phyloP scores from a whole-genome alignment of 2,113 vertebrate species.

The Talpa occidentalis region DNA sequence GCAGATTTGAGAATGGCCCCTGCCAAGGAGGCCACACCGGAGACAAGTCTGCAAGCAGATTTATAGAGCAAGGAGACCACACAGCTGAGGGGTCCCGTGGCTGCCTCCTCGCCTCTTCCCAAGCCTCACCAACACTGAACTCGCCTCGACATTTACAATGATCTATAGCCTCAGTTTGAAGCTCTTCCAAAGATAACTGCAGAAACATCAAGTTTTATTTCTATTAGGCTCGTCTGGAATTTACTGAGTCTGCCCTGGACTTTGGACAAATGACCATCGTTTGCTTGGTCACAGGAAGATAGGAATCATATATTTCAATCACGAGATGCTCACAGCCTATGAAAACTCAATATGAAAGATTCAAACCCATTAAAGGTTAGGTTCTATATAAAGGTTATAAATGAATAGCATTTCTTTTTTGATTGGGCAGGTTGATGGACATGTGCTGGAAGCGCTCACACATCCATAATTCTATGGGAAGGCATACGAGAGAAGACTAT shows the following conservation, averaged over 20 bases:
- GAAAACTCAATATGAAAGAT: not conserved
- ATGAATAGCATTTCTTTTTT: not conserved
- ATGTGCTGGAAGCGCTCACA: not conserved
- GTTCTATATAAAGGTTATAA: not conserved
- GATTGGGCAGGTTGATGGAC: not conserved
- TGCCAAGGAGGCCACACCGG: constrained; percentile 63
- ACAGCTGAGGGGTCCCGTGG: constrained; percentile 21
- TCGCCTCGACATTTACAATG: constrained; percentile 65
- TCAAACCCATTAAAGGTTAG: not conserved
- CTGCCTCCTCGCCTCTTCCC: constrained; percentile 45
- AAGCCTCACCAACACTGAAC: constrained; percentile 46
- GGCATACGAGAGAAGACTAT: not conserved
- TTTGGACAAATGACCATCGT: constrained; percentile 56
- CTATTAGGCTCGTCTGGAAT: constrained; percentile 66
- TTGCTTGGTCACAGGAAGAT: constrained; percentile 4
- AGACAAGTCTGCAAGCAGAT: constrained; percentile 51
- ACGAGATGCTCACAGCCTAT: not conserved
- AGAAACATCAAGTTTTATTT: constrained; percentile 74
- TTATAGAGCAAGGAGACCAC: constrained; percentile 74
- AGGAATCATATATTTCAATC: constrained; percentile 8
- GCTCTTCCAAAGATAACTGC: constrained; percentile 76
- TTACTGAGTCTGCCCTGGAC: constrained; percentile 56
- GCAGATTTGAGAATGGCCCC: constrained; percentile 8
- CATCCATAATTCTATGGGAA: not conserved
- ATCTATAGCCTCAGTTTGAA: constrained; percentile 77